Evolutionary conservation across 2,888 invertebrate species (phyloP), one percentile per base, ranked within the genome.

Genomic region (Chrysina gloriosa): DNA sequence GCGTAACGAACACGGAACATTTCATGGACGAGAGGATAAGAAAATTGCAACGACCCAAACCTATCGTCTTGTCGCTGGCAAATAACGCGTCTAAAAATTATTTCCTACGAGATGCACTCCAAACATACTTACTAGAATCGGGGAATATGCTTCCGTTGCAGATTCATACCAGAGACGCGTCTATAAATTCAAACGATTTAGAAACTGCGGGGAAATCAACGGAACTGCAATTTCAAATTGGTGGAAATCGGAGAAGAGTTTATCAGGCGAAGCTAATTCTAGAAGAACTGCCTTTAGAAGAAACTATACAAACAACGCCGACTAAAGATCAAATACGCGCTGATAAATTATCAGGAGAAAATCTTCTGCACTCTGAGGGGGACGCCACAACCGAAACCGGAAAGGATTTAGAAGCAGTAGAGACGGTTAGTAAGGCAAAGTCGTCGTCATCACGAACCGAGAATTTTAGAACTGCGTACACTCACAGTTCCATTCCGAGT

Each of bases 21-120:
- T 3, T 58, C 25, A 58, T 58, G 58, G 39, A 58, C 14, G 39
- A 36, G 25, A 58, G 58, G 14, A 58, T 58, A 58, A 58, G 16
- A 39, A 58, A 58, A 3, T 39, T 58, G 25, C n/a, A 36, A 7
- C 19, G 42, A 25, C 58, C 58, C n/a, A 39, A 58, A 23, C 58
- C 58, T 4, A 58, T 58, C 27, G 27, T 39, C 1, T 39, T 58
- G 16, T 34, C 39, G 11, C 42, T 58, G 23, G 14, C 11, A 25
- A 39, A 58, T 23, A 58, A 39, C 14, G 3, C 25, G 5, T 3
- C 58, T 1, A 5, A 23, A 39, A 39, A 58, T 39, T 23, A 58
- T 36, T 16, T 58, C 5, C 19, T 58, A 6, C 36, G 23, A 5
- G 39, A 23, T 3, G 4, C 23, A n/a, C 1, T 7, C 3, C 56